Base-by-base conservation (phyloP, 2,888 invertebrate species). In the Anthrax anthrax region DNA sequence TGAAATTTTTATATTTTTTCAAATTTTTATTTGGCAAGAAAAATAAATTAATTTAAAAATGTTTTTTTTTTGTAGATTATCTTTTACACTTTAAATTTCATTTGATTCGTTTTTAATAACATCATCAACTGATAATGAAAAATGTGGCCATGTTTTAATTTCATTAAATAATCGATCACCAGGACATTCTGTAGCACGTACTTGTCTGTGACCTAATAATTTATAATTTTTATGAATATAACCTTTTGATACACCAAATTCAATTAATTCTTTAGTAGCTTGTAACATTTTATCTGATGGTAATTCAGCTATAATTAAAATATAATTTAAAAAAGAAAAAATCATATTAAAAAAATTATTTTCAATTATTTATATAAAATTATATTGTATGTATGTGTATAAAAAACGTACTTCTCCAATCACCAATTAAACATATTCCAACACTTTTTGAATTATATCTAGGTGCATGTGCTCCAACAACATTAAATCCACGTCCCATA, bases 351-450 rank as follows among this genome's bases (percentile, higher is more conserved):
- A n/a, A n/a, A n/a, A n/a, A n/a, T n/a, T n/a, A n/a, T n/a, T n/a
- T n/a, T n/a, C n/a, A n/a, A n/a, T n/a, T n/a, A n/a, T n/a, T n/a
- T n/a, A n/a, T n/a, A n/a, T n/a, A n/a, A n/a, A n/a, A n/a, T n/a
- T 6, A n/a, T n/a, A 23, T 23, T 8, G 4, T 23, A 23, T 18
- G n/a, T n/a, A n/a, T n/a, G n/a, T n/a, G n/a, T n/a, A n/a, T n/a
- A n/a, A n/a, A n/a, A n/a, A 37, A 70, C 75, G 74, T 62, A 82
- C 82, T 70, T 69, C 71, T 71, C 77, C 80, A 84, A 58, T 82
- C 79, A 12, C 84, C 84, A 50, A 84, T 83, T 13, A 84, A 60
- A 52, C 80, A 79, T 50, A 84, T 77, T 17, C 83, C 84, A 40
- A 83, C 72, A 60, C 82, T 81, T 58, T 71, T 70, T 51, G 70